phyloP scores from a whole-genome alignment of 2,888 invertebrate species.

The Synergus gifuensis region DNA sequence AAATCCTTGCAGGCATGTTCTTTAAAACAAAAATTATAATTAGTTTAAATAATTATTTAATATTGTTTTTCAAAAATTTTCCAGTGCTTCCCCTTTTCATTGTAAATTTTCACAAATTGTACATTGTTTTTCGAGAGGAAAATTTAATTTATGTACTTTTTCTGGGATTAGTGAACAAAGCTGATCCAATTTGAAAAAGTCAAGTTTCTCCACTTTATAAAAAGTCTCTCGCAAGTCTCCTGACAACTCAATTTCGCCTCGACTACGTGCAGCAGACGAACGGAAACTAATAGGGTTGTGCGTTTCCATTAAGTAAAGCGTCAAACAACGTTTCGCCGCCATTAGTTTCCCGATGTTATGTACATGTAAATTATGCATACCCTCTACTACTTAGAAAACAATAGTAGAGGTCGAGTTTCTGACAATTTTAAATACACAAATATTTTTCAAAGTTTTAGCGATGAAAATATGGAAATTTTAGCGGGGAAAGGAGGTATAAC shows the following conservation, averaged over 20 bases:
- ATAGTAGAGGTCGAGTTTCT: not conserved
- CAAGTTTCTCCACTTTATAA: not conserved
- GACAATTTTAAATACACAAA: not conserved
- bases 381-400: too few species aligned
- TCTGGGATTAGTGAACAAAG: not conserved
- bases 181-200: not conserved
- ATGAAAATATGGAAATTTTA: not conserved
- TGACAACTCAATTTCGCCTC: slow-evolving; percentile 23
- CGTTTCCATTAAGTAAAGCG: slow-evolving; percentile 42
- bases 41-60: not conserved
- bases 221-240: not conserved
- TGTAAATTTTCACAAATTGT: not conserved
- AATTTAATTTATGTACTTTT: not conserved
- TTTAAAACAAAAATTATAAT: slow-evolving; percentile 77
- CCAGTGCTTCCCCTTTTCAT: not conserved
- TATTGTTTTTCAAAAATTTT: not conserved
- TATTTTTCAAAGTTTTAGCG: not conserved
- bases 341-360: not conserved
- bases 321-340: slow-evolving; percentile 5
- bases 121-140: not conserved
- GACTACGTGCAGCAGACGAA: not conserved
- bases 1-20: slow-evolving; percentile 94
- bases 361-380: not conserved
- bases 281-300: slow-evolving; percentile 44
- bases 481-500: too few species aligned